phyloP scores from a whole-genome alignment of 1,140 invertebrate species.

The Drosophila azteca region DNA sequence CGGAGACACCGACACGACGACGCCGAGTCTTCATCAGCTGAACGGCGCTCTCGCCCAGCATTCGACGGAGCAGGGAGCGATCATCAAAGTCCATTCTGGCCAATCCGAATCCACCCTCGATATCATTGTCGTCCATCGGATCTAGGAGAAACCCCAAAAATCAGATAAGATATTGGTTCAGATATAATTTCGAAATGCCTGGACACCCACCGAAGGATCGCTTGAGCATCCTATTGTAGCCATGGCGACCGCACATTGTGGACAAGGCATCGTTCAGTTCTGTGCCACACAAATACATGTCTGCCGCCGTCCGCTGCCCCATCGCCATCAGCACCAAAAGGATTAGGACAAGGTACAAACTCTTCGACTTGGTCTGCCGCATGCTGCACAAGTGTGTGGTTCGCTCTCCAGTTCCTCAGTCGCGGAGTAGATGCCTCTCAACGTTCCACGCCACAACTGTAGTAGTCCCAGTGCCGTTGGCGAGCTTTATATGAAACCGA shows the following conservation, averaged over 20 bases:
- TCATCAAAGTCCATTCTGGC: constrained; percentile 8
- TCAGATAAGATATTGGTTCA: neutral
- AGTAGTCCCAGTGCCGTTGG: neutral
- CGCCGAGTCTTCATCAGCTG: constrained; percentile 37
- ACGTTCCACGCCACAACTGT: constrained; percentile 24
- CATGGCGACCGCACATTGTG: constrained; percentile 31
- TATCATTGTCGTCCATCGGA: constrained; percentile 6
- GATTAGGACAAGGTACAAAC: constrained; percentile 25
- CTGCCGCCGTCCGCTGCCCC: neutral
- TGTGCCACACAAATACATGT: constrained; percentile 45
- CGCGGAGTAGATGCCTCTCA: constrained; percentile 15
- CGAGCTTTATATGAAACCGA: constrained; percentile 50
- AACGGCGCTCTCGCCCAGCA: constrained; percentile 26
- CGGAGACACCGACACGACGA: constrained; percentile 32
- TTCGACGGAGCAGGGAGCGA: constrained; percentile 11
- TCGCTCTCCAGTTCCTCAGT: neutral
- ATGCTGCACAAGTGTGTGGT: constrained; percentile 2
- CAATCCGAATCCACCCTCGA: neutral
- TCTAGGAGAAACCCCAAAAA: neutral
- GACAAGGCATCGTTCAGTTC: constrained; percentile 39
- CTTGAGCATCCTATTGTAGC: constrained; percentile 55
- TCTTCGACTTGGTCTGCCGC: constrained; percentile 5
- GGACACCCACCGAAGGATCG: constrained; percentile 29
- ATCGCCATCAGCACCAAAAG: constrained; percentile 30
- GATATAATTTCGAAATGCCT: too few relatives aligned